Evolutionary conservation across 2,888 invertebrate genomes (phyloP).

Genomic region (Platypus cylindrus): DNA sequence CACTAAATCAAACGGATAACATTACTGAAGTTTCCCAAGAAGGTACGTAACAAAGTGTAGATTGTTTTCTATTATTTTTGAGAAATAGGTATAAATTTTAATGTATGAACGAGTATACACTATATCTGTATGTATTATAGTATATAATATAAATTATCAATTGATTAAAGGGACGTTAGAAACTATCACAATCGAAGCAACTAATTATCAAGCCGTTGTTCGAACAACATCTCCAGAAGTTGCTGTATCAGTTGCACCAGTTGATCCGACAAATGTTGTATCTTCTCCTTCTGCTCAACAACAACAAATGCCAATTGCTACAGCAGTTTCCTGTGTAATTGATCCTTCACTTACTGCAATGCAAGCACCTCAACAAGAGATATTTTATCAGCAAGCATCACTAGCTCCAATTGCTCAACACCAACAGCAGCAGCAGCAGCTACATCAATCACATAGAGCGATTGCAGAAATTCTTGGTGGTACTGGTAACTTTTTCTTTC

Average conservation of each 20-base stretch:
- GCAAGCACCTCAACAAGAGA: conserved; percentile 31
- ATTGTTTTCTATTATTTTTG: no score
- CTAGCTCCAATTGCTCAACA: conserved; percentile 35
- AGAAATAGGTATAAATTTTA: no score
- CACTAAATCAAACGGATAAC: not conserved
- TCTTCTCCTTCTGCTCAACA: conserved; percentile 24
- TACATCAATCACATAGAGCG: conserved; percentile 42
- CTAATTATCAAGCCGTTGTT: conserved; percentile 19
- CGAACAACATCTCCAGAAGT: conserved; percentile 23
- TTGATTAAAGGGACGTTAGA: conserved; percentile 12
- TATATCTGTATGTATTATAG: no score
- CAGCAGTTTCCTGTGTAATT: conserved; percentile 21
- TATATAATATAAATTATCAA: no score
- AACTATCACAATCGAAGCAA: conserved; percentile 12
- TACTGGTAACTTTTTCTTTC: conserved; percentile 64
- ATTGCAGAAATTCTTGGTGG: conserved; percentile 67
- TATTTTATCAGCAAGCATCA: conserved; percentile 37
- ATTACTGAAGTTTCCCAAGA: conserved; percentile 1
- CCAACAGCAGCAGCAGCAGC: conserved; percentile 23
- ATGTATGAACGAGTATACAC: no score
- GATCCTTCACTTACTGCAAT: conserved; percentile 22
- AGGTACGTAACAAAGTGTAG: no score
- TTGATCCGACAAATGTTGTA: conserved; percentile 22
- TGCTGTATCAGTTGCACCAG: conserved; percentile 17
- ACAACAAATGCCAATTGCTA: conserved; percentile 37